phyloP scores from a whole-genome alignment of 1,140 invertebrate genomes.

The Scaptomyza hsui region DNA sequence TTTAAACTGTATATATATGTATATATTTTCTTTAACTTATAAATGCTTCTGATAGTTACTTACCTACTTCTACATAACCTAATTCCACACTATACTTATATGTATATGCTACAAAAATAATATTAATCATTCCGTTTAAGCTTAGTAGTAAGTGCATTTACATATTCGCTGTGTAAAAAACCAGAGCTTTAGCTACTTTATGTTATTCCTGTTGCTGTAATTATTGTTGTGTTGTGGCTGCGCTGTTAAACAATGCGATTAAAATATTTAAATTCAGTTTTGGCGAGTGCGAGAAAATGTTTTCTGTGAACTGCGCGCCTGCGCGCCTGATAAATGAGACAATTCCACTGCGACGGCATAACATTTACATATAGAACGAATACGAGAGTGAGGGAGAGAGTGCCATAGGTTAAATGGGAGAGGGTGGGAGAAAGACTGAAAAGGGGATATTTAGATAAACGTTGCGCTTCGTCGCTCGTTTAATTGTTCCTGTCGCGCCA shows the following conservation, averaged over 20 bases:
- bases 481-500: constrained; percentile 80
- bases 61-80: no score
- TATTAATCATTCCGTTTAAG: no score
- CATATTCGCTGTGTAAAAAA: background rate
- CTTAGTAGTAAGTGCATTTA: constrained; percentile 17
- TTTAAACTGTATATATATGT: no score
- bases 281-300: constrained; percentile 60
- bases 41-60: no score
- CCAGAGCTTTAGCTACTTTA: constrained; percentile 16
- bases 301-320: constrained; percentile 60
- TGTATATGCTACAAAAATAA: no score
- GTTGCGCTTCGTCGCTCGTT: constrained; percentile 72
- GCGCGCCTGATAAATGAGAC: constrained; percentile 76
- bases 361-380: constrained; percentile 61
- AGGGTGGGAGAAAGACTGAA: background rate
- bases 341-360: constrained; percentile 54
- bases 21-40: no score
- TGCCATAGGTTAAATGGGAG: constrained; percentile 17
- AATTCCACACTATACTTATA: no score
- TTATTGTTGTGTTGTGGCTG: constrained; percentile 15
- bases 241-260: constrained; percentile 64
- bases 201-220: constrained; percentile 23
- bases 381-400: background rate
- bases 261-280: constrained; percentile 78
- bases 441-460: constrained; percentile 19